These are phyloP conservation scores for Myoxocephalus aenaeus DNA, from an alignment of 2,797 vertebrate species.

Conservation along the genomic window DNA sequence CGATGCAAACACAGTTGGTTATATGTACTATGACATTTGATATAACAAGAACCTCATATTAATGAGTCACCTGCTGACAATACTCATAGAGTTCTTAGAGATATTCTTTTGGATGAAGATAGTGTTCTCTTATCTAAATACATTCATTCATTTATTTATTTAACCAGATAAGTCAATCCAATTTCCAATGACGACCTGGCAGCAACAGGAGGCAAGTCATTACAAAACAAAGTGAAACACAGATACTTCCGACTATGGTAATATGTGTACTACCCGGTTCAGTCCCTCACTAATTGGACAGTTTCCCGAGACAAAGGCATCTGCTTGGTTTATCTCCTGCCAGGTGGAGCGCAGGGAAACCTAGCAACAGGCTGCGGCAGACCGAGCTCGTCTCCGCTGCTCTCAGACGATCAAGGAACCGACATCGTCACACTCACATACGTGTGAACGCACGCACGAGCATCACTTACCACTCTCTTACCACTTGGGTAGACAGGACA, in stretches of 20 bases:
- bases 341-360: conserved; percentile 67
- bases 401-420: conserved; percentile 37
- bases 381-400: conserved; percentile 29
- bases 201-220: no score
- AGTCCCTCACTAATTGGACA: conserved; percentile 32
- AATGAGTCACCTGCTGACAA: not conserved
- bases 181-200: no score
- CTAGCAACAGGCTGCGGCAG: conserved; percentile 76
- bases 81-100: not conserved
- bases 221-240: no score
- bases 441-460: conserved; percentile 6
- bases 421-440: conserved; percentile 19
- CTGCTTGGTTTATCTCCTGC: conserved; percentile 45
- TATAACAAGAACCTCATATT: not conserved
- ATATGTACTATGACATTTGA: no score
- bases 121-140: not conserved
- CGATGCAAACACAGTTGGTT: no score
- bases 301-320: conserved; percentile 55
- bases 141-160: no score
- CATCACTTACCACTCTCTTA: conserved; percentile 13
- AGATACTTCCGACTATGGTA: not conserved
- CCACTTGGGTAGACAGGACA: conserved; percentile 40
- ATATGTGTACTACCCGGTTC: not conserved
- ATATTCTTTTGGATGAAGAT: not conserved
- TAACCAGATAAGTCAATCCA: no score